Base-by-base conservation (phyloP, 2,797 vertebrate genomes). In the Silurus aristotelis region DNA sequence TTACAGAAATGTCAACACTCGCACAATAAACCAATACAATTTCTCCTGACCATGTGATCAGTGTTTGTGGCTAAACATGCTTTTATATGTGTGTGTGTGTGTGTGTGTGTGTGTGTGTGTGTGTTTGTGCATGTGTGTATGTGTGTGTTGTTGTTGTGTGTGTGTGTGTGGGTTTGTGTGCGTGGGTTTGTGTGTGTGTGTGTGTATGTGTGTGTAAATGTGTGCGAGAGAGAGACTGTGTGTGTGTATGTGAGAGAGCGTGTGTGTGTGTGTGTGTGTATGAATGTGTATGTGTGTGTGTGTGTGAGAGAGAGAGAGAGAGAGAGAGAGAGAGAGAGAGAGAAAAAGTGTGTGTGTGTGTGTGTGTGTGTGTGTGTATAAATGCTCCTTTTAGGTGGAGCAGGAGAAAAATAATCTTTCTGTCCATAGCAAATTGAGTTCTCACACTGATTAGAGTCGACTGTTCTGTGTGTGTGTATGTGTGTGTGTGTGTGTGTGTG, bases 101-200 rank as follows among this genome's bases (percentile, higher is more conserved):
- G 43, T 77, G 71, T 76, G 79, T 67, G 67, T 66, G 46, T 17
- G 66, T 82, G 71, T 67, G 9, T 85, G 55, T 78, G 55, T 43
- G 25, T 61, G 27, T 56, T 27, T 43, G 63, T 55, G 71, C 0
- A 0, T 38, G 38, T 38, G 60, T 61, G 60, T 20, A 31, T 31
- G 17, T 61, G 12, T 60, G 12, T 60, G 58, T 17, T n/a, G n/a
- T n/a, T n/a, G n/a, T n/a, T 60, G 56, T 60, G 56, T 19, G 15
- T 60, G 13, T 60, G 58, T 60, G 58, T 61, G 58, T 61, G 17
- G 0, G 17, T 61, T 0, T 52, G 48, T 52, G 48, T 52, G 48
- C 75, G 68, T 63, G 10, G 79, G 38, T 72, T 17, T 61, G 43
- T 72, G 70, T 43, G 43, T 80, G 60, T 56, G 10, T 84, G 17